Evolutionary conservation across 2,113 vertebrate genomes (phyloP).

Genomic region (Micromys minutus): DNA sequence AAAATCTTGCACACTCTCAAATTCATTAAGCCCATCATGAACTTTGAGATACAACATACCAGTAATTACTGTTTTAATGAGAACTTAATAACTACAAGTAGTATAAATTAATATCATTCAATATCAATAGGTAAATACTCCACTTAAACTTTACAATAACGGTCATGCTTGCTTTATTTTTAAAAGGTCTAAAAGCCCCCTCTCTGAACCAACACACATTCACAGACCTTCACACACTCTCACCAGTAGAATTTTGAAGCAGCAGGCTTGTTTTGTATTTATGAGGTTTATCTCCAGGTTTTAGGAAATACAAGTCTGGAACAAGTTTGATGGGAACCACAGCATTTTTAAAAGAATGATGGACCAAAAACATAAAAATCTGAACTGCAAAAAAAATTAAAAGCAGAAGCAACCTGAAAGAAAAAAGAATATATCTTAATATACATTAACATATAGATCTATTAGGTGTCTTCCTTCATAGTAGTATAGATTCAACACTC

Average conservation of each 20-base stretch:
- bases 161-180: constrained; percentile 18
- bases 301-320: constrained; percentile 93
- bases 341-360: constrained; percentile 93
- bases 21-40: constrained; percentile 21
- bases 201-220: constrained; percentile 55
- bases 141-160: neutral
- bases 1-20: neutral
- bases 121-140: neutral
- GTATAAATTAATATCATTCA: neutral
- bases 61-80: neutral
- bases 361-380: constrained; percentile 91
- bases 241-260: constrained; percentile 94
- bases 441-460: neutral
- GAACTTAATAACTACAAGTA: constrained; percentile 22
- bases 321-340: constrained; percentile 89
- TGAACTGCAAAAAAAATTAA: constrained; percentile 92
- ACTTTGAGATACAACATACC: neutral
- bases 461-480: neutral
- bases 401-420: constrained; percentile 91
- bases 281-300: constrained; percentile 84
- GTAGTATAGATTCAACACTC: neutral
- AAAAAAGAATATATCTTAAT: neutral
- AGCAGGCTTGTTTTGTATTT: constrained; percentile 93
- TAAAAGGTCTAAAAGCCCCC: constrained; percentile 43
- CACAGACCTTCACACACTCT: constrained; percentile 79